Evolutionary conservation across 1,140 invertebrate species (phyloP).

Genomic region (Homarus americanus): DNA sequence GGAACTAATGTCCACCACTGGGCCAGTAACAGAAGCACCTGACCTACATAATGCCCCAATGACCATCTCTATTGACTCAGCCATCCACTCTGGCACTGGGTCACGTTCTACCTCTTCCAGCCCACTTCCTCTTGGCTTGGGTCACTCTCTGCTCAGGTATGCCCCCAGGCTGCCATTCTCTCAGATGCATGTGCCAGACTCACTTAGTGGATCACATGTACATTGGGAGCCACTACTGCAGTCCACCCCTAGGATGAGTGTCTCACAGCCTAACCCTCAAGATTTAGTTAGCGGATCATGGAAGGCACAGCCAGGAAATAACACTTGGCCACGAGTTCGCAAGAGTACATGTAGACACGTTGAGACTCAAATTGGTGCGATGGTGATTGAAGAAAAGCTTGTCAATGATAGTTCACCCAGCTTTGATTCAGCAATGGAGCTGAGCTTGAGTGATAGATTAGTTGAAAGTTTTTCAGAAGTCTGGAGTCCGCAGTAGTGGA

Average conservation of each 20-base stretch:
- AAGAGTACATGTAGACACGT: not conserved
- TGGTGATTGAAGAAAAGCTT: constrained; percentile 2
- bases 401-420: constrained; percentile 19
- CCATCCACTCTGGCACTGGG: constrained; percentile 73
- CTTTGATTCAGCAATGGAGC: constrained; percentile 50
- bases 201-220: constrained; percentile 21
- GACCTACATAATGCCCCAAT: constrained; percentile 62
- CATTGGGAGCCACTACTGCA: constrained; percentile 33
- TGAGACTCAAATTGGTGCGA: not conserved
- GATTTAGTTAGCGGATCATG: constrained; percentile 19
- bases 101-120: constrained; percentile 73
- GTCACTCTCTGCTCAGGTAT: constrained; percentile 72
- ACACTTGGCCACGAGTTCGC: not conserved
- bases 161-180: constrained; percentile 46
- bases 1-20: constrained; percentile 57
- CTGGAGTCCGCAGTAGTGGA: constrained; percentile 46
- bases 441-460: constrained; percentile 62
- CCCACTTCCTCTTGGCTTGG: constrained; percentile 58
- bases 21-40: constrained; percentile 18
- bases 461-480: constrained; percentile 52
- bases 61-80: constrained; percentile 72
- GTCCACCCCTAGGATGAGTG: constrained; percentile 38
- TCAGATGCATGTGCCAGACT: constrained; percentile 58
- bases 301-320: constrained; percentile 6
- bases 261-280: constrained; percentile 12